These are phyloP conservation scores for Tragelaphus imberbis DNA, from an alignment of 2,113 vertebrate genomes.

Conservation along the genomic window DNA sequence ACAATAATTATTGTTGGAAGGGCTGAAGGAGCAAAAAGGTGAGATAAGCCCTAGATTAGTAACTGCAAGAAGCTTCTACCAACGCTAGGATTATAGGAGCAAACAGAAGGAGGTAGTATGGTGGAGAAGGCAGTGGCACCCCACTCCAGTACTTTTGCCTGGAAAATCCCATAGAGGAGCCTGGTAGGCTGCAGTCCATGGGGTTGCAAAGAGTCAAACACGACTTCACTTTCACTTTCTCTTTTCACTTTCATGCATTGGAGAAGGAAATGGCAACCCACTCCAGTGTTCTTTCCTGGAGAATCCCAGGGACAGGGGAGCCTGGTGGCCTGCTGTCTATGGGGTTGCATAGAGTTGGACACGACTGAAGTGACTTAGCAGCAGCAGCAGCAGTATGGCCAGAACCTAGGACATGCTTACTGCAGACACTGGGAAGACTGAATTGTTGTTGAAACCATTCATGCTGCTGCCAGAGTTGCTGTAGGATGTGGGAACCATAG, in stretches of 20 bases:
- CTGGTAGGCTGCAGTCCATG: no score
- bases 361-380: no score
- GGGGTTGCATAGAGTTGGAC: no score
- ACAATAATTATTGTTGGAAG: background rate
- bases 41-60: background rate
- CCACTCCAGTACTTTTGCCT: no score
- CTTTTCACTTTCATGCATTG: no score
- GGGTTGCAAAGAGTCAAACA: no score
- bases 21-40: background rate
- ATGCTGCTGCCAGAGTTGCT: background rate
- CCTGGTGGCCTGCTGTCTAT: no score
- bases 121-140: background rate
- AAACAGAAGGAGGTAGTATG: background rate
- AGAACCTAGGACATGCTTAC: background rate
- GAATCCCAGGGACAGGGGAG: no score
- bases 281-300: no score
- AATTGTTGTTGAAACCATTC: background rate
- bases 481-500: background rate
- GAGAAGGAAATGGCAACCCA: no score
- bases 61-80: background rate
- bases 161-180: no score
- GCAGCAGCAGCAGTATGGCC: background rate
- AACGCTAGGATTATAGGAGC: background rate
- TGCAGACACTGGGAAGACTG: background rate
- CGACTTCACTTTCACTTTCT: no score